Conservation (phyloP, 2,888 invertebrate genomes). For the Sclerodermus sp. region DNA sequence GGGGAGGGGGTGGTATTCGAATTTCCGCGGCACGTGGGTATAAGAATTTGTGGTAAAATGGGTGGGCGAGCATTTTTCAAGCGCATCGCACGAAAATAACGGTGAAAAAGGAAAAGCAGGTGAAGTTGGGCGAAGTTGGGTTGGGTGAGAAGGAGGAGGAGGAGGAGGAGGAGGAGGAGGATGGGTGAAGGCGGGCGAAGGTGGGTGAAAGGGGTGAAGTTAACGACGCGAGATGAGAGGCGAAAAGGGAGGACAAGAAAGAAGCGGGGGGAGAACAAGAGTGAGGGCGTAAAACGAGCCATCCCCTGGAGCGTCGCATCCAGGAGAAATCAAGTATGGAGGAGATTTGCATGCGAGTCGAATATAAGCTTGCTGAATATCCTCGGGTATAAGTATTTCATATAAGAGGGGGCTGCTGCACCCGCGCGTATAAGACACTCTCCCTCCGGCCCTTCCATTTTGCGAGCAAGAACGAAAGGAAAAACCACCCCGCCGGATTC, state of each 20-base stretch:
- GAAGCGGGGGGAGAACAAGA: background rate
- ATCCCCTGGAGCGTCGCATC: constrained; percentile 33
- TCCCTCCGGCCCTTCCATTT: constrained; percentile 24
- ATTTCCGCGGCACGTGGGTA: too few species aligned
- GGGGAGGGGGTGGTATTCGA: too few species aligned
- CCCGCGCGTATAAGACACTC: constrained; percentile 34
- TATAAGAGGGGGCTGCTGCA: constrained; percentile 37
- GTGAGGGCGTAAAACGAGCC: constrained; percentile 20
- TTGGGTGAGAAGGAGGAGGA: background rate
- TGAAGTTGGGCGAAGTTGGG: background rate
- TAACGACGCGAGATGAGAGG: too few species aligned
- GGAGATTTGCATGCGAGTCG: constrained; percentile 54
- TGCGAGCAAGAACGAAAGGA: constrained; percentile 13
- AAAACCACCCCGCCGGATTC: background rate
- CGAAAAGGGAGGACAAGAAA: background rate
- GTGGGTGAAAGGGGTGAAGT: background rate
- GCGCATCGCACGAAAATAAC: constrained; percentile 17
- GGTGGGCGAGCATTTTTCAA: background rate
- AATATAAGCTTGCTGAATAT: constrained; percentile 52
- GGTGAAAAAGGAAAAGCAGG: constrained; percentile 1
- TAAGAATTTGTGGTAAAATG: background rate
- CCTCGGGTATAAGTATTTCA: constrained; percentile 48
- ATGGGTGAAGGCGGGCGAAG: background rate
- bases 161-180: background rate
- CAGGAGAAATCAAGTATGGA: constrained; percentile 53